Percentiles rank a stretch among this genome's conserved stretches.
These are phyloP conservation scores for Morinoia aosen DNA, from an alignment of 2,888 invertebrate species.

Conservation along the genomic window DNA sequence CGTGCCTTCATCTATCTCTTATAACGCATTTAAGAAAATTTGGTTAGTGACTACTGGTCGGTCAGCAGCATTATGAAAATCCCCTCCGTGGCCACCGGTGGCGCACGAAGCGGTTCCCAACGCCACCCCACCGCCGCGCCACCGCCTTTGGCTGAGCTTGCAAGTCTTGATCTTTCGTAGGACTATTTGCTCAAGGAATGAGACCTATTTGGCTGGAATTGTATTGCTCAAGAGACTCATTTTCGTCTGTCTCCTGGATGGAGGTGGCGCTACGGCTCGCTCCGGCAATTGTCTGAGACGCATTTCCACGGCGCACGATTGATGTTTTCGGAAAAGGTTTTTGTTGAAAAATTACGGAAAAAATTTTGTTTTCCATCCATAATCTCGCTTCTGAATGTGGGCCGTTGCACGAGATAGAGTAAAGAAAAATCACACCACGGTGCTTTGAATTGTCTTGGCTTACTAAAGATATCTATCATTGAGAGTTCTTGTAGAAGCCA, in stretches of 20 bases:
- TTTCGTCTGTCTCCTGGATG: conserved; percentile 3
- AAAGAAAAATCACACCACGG: too few species aligned
- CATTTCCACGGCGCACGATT: not conserved
- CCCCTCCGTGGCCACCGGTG: too few species aligned
- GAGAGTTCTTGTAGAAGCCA: too few species aligned
- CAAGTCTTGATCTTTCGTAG: conserved; percentile 1
- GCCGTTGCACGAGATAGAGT: too few species aligned
- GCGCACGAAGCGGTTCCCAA: too few species aligned
- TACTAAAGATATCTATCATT: too few species aligned
- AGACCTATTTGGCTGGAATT: not conserved
- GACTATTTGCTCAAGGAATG: conserved; percentile 3
- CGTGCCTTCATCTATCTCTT: too few species aligned
- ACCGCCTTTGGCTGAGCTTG: not conserved
- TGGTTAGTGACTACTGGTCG: too few species aligned
- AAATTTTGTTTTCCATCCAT: not conserved
- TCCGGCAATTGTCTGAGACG: not conserved
- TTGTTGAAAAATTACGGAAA: not conserved
- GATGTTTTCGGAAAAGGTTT: not conserved
- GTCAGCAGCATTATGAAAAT: too few species aligned
- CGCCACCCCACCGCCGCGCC: not conserved
- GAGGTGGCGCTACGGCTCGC: not conserved
- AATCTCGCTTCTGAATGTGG: not conserved
- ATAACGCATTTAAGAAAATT: too few species aligned
- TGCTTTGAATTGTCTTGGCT: too few species aligned
- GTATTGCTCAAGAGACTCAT: conserved; percentile 12